Evolutionary conservation across 1,140 invertebrate genomes (phyloP).

Genomic region (Mactra quadrangularis): DNA sequence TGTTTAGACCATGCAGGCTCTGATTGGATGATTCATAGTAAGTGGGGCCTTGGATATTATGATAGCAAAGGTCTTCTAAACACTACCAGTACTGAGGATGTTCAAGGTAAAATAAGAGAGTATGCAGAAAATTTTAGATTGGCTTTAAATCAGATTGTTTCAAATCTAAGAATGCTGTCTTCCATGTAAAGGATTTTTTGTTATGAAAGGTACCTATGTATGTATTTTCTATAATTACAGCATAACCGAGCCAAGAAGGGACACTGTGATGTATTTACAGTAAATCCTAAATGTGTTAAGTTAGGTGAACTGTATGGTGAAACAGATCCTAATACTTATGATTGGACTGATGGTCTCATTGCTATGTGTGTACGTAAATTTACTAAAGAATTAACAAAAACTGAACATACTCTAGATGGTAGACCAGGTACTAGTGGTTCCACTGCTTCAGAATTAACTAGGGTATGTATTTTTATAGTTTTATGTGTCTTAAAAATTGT

Average conservation of each 20-base stretch:
- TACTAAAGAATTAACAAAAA: slow-evolving; percentile 70
- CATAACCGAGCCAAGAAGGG: slow-evolving; percentile 79
- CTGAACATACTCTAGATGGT: slow-evolving; percentile 62
- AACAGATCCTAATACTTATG: slow-evolving; percentile 91
- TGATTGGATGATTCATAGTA: no score
- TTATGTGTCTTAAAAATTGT: slow-evolving; percentile 12
- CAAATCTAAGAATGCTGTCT: no score
- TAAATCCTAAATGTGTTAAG: slow-evolving; percentile 93
- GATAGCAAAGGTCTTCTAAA: no score
- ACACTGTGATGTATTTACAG: slow-evolving; percentile 86
- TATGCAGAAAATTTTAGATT: no score
- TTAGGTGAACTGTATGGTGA: slow-evolving; percentile 93
- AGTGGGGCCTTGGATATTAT: no score
- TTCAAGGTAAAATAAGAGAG: no score
- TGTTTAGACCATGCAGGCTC: no score
- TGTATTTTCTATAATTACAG: no score
- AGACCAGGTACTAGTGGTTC: slow-evolving; percentile 57
- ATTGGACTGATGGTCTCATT: slow-evolving; percentile 91
- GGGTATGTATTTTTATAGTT: slow-evolving; percentile 35
- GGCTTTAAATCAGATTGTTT: no score
- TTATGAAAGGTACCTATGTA: no score
- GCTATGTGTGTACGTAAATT: slow-evolving; percentile 79
- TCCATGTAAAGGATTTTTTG: no score
- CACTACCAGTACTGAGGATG: no score
- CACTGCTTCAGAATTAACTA: slow-evolving; percentile 56